Base-by-base conservation (phyloP, 1,140 invertebrate species). In the Leucophenga varia region DNA sequence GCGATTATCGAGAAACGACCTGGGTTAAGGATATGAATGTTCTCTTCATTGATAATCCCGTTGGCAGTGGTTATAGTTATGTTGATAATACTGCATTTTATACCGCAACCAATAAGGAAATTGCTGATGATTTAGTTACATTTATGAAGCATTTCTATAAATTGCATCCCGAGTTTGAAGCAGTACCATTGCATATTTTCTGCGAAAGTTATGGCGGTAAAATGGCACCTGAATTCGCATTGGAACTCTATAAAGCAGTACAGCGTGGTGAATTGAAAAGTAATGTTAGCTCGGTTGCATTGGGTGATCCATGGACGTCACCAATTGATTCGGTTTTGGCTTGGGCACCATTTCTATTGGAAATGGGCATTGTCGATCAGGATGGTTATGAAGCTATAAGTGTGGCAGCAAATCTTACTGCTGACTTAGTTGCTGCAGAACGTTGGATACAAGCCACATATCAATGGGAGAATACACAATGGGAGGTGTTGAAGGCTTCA, bases 131-230 rank as follows among this genome's bases (percentile, higher is more conserved):
- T 78, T 83, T 95, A 42, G 76, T 93, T 0, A 79, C 79, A 31
- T 76, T 91, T 8, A 80, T 93, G 57, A 79, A 77, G 64, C 77
- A 78, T 3, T 86, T 93, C 55, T 82, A 84, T 31, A 59, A 78
- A 14, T 61, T 76, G 21, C 64, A 86, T 52, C 82, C 86, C 0
- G 79, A 86, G 52, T 90, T 91, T 61, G 78, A 83, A 58, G 77
- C 72, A 4, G 80, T 86, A 2, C 86, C 89, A 1, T 79, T 90
- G 10, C 94, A 91, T 55, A 90, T 94, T 35, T 87, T 87, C 49
- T 87, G 84, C 17, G 88, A 94, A 70, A 92, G 89, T 1, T 94
- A 94, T 75, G 91, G 91, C 12, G 91, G 90, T 1, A 95, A 95
- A 79, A 93, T 93, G 88, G 85, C 89, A 1, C 82, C 86, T 7